Conservation (phyloP, 2,797 vertebrate species). For the Sebastes aleutianus region DNA sequence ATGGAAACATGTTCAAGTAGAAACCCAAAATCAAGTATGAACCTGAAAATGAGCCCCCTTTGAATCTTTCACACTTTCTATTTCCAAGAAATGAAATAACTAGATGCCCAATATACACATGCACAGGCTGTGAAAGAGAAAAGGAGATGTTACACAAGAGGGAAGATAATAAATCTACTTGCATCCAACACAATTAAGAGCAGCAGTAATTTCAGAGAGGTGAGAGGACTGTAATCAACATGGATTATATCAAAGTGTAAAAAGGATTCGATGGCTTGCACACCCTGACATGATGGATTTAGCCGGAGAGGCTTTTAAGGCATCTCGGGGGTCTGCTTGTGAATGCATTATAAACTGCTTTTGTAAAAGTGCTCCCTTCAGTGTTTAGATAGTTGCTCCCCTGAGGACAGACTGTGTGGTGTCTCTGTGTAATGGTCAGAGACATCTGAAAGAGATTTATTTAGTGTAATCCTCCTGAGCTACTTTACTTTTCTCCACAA, state of each 20-base stretch:
- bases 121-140: not conserved
- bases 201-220: slow-evolving; percentile 42
- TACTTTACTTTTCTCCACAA: slow-evolving; percentile 56
- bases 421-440: slow-evolving; percentile 55
- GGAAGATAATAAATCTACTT: not conserved
- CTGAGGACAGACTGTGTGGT: slow-evolving; percentile 44
- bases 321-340: slow-evolving; percentile 57
- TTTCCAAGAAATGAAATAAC: not conserved
- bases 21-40: too few relatives aligned
- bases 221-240: slow-evolving; percentile 62
- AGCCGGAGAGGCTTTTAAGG: slow-evolving; percentile 65
- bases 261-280: slow-evolving; percentile 60
- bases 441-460: slow-evolving; percentile 67
- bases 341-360: slow-evolving; percentile 61
- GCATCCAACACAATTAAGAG: slow-evolving; percentile 38
- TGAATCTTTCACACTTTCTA: too few relatives aligned
- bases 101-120: not conserved
- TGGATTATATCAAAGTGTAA: slow-evolving; percentile 68
- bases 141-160: not conserved
- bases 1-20: too few relatives aligned
- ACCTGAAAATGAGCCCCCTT: too few relatives aligned
- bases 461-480: slow-evolving; percentile 70
- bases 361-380: slow-evolving; percentile 51
- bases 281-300: slow-evolving; percentile 62
- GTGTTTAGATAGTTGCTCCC: slow-evolving; percentile 64